phyloP scores from a whole-genome alignment of 2,888 invertebrate genomes.

The Hedya salicella region DNA sequence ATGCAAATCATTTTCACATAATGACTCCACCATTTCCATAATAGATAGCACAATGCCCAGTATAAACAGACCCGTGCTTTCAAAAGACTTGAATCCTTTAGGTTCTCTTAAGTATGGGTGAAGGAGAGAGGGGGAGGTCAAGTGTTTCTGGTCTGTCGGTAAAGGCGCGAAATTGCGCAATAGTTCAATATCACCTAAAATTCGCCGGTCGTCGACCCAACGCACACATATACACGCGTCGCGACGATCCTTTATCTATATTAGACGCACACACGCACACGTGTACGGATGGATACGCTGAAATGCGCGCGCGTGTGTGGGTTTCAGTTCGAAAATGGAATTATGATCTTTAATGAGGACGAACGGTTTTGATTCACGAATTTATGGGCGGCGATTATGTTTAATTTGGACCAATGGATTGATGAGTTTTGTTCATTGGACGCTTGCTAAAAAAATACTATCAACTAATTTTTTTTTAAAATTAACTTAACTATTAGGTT shows the following conservation, averaged over 20 bases:
- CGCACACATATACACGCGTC: conserved; percentile 50
- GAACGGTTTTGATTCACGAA: conserved; percentile 42
- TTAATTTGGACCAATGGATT: conserved; percentile 32
- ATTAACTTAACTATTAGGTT: background rate
- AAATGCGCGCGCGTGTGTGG: conserved; percentile 46
- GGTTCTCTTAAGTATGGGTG: conserved; percentile 4
- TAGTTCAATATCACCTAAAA: conserved; percentile 61
- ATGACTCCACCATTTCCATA: conserved; percentile 39
- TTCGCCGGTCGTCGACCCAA: conserved; percentile 62
- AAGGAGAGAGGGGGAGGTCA: conserved; percentile 35
- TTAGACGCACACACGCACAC: conserved; percentile 45
- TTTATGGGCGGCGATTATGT: conserved; percentile 37
- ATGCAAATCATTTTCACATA: conserved; percentile 40
- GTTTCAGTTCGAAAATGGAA: conserved; percentile 46
- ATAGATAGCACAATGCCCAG: conserved; percentile 33
- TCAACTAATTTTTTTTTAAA: too few species aligned
- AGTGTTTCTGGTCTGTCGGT: conserved; percentile 26
- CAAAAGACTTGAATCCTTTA: background rate
- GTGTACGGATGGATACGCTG: conserved; percentile 45
- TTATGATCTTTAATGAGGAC: conserved; percentile 46
- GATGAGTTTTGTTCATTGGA: conserved; percentile 10
- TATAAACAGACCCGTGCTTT: conserved; percentile 15
- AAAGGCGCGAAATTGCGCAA: conserved; percentile 57
- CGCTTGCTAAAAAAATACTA: background rate
- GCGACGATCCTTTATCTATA: conserved; percentile 50